Evolutionary conservation across 1,140 invertebrate genomes (phyloP), one percentile per base, ranked within the genome.

Genomic region (Rhizoglyphus robini): DNA sequence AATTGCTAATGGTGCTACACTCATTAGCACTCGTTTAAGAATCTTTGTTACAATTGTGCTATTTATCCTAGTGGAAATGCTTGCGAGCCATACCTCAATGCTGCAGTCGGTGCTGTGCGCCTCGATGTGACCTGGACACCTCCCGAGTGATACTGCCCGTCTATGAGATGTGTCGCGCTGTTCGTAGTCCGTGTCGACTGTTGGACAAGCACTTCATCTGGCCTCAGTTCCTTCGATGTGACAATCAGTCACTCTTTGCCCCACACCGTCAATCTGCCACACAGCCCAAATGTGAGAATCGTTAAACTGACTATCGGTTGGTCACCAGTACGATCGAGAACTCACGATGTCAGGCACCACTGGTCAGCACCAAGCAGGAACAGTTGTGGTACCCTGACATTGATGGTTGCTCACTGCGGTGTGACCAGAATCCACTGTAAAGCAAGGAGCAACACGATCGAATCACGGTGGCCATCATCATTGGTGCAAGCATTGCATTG

Each of bases 401-500:
- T 68, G 87, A 93, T 67, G 88, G 88, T 0, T 96, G 93, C 79
- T 91, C 89, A 5, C 75, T 91, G 0, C 86, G 86, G 46, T 96
- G 93, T 75, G 83, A 86, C 69, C 15, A n/a, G n/a, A 86, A 92
- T 77, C 88, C 90, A 0, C 75, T 88, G 15, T 94, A 86, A 74
- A 87, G 84, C 0, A 79, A 82, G 36, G 84, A 88, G 67, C 88
- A 95, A 74, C 86, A 90, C 69, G n/a, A 83, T 15, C 83, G 88
- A 72, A 86, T 92, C 62, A 86, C 88, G 71, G 83, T 83, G 41
- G 81, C 92, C 27, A 83, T 92, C 25, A 82, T 80, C 15, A 86
- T 87, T 80, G 83, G 84, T 62, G 86, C 85, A 2, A 79, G 81
- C 0, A 75, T 88, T 25, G 90, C 87, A 73, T 80, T 87, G 1